Conservation (phyloP, 1,140 invertebrate species). For the Plodia interpunctella region DNA sequence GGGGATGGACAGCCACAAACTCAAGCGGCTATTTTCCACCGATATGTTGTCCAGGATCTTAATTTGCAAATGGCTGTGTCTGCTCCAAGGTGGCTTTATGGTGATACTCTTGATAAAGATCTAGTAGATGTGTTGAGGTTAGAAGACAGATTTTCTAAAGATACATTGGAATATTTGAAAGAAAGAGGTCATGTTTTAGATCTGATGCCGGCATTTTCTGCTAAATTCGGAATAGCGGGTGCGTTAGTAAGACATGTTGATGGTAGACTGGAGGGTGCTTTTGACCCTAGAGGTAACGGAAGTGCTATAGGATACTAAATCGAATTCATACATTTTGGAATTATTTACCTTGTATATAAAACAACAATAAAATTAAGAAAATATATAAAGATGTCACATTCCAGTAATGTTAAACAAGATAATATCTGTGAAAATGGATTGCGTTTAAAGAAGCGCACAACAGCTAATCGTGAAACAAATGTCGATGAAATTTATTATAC, state of each 20-base stretch:
- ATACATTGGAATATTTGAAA: slow-evolving; percentile 46
- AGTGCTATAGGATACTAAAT: slow-evolving; percentile 44
- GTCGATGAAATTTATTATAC: no score
- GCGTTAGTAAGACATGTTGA: slow-evolving; percentile 49
- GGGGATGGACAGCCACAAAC: slow-evolving; percentile 66
- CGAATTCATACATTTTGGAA: no score
- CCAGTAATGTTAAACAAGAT: no score
- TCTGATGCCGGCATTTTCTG: slow-evolving; percentile 36
- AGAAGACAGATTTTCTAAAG: slow-evolving; percentile 47
- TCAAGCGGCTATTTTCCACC: slow-evolving; percentile 62
- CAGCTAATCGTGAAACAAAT: no score
- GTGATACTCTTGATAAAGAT: slow-evolving; percentile 29
- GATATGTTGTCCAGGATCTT: slow-evolving; percentile 54
- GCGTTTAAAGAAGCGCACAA: no score
- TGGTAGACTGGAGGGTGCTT: slow-evolving; percentile 60
- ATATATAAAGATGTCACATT: no score
- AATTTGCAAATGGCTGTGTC: slow-evolving; percentile 47
- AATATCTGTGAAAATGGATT: no score
- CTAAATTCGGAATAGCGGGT: slow-evolving; percentile 50
- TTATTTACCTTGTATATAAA: no score
- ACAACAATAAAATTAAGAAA: no score
- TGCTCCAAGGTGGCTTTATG: slow-evolving; percentile 58
- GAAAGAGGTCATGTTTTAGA: slow-evolving; percentile 45
- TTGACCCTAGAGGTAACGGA: slow-evolving; percentile 54
- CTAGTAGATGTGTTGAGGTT: slow-evolving; percentile 34